Base-by-base conservation (phyloP, 1,140 invertebrate genomes). In the Parapsyche elsis region DNA sequence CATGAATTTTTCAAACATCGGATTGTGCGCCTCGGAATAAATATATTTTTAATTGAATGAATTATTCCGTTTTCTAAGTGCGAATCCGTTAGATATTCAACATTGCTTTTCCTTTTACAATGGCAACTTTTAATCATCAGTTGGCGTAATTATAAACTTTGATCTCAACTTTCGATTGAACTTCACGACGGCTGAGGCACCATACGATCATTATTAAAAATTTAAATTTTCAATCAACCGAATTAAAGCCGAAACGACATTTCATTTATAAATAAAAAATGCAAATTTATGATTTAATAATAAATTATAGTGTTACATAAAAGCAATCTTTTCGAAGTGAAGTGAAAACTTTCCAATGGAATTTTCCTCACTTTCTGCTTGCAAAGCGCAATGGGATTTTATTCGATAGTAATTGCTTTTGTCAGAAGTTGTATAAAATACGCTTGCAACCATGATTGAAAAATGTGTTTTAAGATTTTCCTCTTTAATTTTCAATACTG, bases 41-140 rank as follows among this genome's bases (percentile, higher is more conserved):
- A 53, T 53, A n/a, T 53, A 5, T 53, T 14, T 14, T n/a, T 53
- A 53, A 53, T 53, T 53, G 2, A 53, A 53, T 53, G 12, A 53
- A 53, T 53, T 53, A 53, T 53, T 53, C 49, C 12, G 49, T 53
- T 4, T 14, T 53, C 12, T 10, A 53, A 53, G 12, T 10, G 49
- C 12, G 12, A 5, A 14, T 53, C 2, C 7, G n/a, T 38, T 38
- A 38, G 7, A 16, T 14, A 53, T 19, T 53, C 49, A 53, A n/a
- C 49, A 1, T 53, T 53, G 10, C 49, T 53, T 53, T 7, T 53
- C 49, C 49, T n/a, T 12, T 53, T 2, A 53, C 16, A 53, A 53
- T 53, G 49, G 16, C 10, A 53, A 53, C 14, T 67, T 67, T 67
- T 67, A 67, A 67, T 67, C 12, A 67, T 67, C 61, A 67, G 61